These are phyloP conservation scores for Calephelis virginiensis DNA, from an alignment of 1,140 invertebrate genomes.

Conservation along the genomic window DNA sequence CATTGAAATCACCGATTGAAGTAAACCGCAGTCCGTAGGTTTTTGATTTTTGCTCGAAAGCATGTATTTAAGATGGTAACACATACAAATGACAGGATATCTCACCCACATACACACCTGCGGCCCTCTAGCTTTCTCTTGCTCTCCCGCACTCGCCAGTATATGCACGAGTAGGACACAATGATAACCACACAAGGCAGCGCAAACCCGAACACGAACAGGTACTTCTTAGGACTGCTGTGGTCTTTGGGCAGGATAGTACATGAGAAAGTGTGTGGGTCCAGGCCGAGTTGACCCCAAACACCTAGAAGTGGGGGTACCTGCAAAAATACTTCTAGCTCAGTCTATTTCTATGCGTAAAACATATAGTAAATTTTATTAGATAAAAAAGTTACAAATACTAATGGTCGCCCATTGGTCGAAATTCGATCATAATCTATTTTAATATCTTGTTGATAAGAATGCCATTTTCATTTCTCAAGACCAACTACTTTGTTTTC, in stretches of 20 bases:
- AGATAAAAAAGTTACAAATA: no score
- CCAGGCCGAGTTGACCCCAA: slow-evolving; percentile 90
- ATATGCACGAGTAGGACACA: slow-evolving; percentile 91
- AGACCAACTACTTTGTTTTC: no score
- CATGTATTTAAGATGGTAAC: neutral
- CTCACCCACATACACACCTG: slow-evolving; percentile 78
- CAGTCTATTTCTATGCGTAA: no score
- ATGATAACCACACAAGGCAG: slow-evolving; percentile 90
- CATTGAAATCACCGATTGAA: accelerated
- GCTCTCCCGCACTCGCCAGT: slow-evolving; percentile 86
- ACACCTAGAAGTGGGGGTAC: slow-evolving; percentile 87
- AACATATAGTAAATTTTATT: no score
- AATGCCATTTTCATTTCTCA: no score
- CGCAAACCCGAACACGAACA: slow-evolving; percentile 90
- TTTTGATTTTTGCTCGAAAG: no score
- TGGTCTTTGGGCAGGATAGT: slow-evolving; percentile 89
- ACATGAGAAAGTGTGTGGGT: slow-evolving; percentile 89
- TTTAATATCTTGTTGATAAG: no score
- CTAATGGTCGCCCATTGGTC: no score
- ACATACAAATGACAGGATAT: slow-evolving; percentile 32
- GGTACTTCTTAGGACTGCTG: slow-evolving; percentile 89
- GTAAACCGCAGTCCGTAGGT: no score
- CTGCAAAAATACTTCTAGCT: slow-evolving; percentile 53
- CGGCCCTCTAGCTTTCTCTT: slow-evolving; percentile 84
- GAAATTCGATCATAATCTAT: no score